Conservation (phyloP, 2,888 invertebrate genomes). For the Seladonia tumulorum region DNA sequence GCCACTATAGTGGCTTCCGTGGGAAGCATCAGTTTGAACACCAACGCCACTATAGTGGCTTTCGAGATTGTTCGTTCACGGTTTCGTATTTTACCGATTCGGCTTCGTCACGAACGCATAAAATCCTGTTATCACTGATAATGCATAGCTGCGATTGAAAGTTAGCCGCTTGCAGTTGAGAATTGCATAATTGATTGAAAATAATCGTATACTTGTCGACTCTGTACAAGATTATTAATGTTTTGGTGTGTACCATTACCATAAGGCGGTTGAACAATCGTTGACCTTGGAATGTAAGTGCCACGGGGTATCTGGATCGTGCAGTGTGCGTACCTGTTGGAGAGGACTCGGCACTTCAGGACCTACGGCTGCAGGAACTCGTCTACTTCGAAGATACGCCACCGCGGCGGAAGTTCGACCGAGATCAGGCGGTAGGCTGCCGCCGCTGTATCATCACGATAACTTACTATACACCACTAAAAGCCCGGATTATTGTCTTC, state of each 20-base stretch:
- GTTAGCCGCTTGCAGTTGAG: too few species aligned
- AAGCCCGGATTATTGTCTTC: slow-evolving; percentile 93
- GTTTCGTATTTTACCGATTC: too few species aligned
- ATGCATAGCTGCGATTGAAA: too few species aligned
- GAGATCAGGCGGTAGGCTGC: slow-evolving; percentile 80
- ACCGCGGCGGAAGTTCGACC: slow-evolving; percentile 85
- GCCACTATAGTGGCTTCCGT: too few species aligned
- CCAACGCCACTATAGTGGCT: too few species aligned
- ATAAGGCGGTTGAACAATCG: slow-evolving; percentile 88
- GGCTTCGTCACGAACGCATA: too few species aligned
- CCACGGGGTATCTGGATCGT: slow-evolving; percentile 93
- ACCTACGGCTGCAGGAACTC: slow-evolving; percentile 86
- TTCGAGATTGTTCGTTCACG: too few species aligned
- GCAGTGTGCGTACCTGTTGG: slow-evolving; percentile 93
- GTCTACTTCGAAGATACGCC: slow-evolving; percentile 87
- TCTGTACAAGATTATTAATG: background rate
- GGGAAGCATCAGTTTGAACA: too few species aligned
- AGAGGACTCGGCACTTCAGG: slow-evolving; percentile 86
- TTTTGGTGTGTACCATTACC: slow-evolving; percentile 16
- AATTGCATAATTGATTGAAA: too few species aligned
- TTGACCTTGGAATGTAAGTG: slow-evolving; percentile 90
- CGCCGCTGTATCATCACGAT: slow-evolving; percentile 84
- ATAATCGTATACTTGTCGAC: background rate
- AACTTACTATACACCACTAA: slow-evolving; percentile 91
- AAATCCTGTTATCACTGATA: too few species aligned